These are phyloP conservation scores for Oryzias javanicus DNA, from an alignment of 2,113 vertebrate species.

Conservation along the genomic window DNA sequence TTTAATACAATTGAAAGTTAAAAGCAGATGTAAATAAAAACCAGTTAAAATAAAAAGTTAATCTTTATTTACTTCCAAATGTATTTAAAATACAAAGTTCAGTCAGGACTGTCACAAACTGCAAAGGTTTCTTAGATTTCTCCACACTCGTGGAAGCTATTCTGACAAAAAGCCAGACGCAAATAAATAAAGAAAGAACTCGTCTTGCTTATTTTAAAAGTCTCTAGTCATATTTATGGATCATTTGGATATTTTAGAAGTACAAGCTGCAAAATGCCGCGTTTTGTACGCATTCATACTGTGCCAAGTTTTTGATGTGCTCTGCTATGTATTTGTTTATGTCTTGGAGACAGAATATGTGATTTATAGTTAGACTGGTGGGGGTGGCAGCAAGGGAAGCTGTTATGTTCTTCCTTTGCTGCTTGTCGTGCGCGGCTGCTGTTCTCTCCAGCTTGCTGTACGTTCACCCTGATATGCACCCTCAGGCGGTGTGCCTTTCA, in stretches of 20 bases:
- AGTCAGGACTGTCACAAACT: conserved; percentile 26
- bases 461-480: conserved; percentile 78
- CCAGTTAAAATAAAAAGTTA: no score
- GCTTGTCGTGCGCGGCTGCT: conserved; percentile 71
- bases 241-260: conserved; percentile 65
- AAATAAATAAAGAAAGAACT: neutral
- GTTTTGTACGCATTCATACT: conserved; percentile 62
- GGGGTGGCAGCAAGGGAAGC: conserved; percentile 69
- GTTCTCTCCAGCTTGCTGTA: conserved; percentile 70
- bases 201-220: conserved; percentile 50
- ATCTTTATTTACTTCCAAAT: no score
- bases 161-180: conserved; percentile 37
- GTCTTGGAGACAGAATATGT: conserved; percentile 70
- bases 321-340: conserved; percentile 70
- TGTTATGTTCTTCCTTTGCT: conserved; percentile 73
- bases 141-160: conserved; percentile 26
- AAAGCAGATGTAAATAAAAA: no score
- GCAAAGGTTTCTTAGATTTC: conserved; percentile 22
- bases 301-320: conserved; percentile 67
- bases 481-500: conserved; percentile 79
- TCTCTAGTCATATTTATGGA: conserved; percentile 53
- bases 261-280: conserved; percentile 54
- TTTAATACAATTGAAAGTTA: no score
- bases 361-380: conserved; percentile 75
- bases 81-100: no score